Evolutionary conservation across 1,140 invertebrate genomes (phyloP).

Genomic region (Bombus polaris): DNA sequence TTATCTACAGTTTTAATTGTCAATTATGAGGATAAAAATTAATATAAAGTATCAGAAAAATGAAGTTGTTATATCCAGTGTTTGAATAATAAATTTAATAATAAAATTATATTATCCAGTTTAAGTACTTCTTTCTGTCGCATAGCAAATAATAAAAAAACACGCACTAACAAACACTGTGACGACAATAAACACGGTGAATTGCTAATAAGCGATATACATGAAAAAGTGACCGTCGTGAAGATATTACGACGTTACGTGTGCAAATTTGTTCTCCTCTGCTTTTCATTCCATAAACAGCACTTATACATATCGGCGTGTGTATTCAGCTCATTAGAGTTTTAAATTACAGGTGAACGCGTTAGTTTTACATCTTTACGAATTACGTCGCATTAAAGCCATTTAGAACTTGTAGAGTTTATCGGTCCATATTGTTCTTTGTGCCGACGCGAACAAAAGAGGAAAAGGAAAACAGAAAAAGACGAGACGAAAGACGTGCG

Average conservation of each 20-base stretch:
- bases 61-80: no score
- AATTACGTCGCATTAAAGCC: no score
- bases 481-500: neutral
- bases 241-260: neutral
- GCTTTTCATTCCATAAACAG: neutral
- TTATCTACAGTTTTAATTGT: no score
- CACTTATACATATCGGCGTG: no score
- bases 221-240: neutral
- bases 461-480: neutral
- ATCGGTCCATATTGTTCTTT: constrained; percentile 12
- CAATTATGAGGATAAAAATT: no score
- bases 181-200: neutral
- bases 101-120: no score
- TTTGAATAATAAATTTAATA: no score
- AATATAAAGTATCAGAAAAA: no score
- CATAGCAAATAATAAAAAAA: no score
- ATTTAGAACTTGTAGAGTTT: constrained; percentile 3
- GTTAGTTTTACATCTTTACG: neutral
- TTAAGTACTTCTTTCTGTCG: no score
- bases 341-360: neutral
- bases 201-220: neutral
- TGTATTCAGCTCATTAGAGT: neutral
- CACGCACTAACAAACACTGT: no score
- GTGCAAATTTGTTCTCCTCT: neutral
- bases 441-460: neutral